These are phyloP conservation scores for Bothrops jararaca DNA, from an alignment of 2,113 vertebrate genomes.

Conservation along the genomic window DNA sequence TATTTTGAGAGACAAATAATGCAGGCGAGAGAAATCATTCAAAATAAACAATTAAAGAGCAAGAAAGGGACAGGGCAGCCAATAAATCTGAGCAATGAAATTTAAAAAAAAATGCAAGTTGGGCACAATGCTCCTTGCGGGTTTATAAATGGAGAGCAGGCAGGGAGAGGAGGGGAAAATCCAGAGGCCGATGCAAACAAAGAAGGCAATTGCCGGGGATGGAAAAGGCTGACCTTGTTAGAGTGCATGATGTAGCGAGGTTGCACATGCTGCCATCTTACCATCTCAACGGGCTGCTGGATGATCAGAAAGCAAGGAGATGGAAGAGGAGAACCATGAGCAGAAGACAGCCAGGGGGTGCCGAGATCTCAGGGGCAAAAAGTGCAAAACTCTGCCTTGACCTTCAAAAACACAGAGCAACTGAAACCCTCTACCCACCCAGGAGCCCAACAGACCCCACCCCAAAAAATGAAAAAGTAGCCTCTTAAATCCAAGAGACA, in stretches of 20 bases:
- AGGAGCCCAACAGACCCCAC: not conserved
- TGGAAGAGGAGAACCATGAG: not conserved
- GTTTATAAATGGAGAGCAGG: not conserved
- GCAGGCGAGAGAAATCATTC: not conserved
- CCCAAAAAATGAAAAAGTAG: slow-evolving; percentile 9
- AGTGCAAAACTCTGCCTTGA: not conserved
- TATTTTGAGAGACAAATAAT: not conserved
- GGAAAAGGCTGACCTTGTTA: slow-evolving; percentile 3
- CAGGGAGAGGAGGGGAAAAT: not conserved
- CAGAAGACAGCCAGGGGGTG: not conserved
- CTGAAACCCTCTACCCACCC: not conserved
- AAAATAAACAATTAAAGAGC: not conserved
- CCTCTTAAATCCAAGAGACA: not conserved
- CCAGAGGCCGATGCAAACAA: not conserved
- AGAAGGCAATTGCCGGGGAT: not conserved
- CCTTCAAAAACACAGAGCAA: not conserved
- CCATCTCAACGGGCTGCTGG: not conserved
- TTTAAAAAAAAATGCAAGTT: not conserved
- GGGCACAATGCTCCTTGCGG: not conserved
- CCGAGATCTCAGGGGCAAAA: slow-evolving; percentile 48
- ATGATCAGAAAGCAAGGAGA: not conserved
- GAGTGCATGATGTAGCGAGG: accelerated
- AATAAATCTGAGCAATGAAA: not conserved
- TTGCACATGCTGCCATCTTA: not conserved
- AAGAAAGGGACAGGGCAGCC: not conserved